Evolutionary conservation across 2,113 vertebrate genomes (phyloP).

Genomic region (Platichthys stellatus): DNA sequence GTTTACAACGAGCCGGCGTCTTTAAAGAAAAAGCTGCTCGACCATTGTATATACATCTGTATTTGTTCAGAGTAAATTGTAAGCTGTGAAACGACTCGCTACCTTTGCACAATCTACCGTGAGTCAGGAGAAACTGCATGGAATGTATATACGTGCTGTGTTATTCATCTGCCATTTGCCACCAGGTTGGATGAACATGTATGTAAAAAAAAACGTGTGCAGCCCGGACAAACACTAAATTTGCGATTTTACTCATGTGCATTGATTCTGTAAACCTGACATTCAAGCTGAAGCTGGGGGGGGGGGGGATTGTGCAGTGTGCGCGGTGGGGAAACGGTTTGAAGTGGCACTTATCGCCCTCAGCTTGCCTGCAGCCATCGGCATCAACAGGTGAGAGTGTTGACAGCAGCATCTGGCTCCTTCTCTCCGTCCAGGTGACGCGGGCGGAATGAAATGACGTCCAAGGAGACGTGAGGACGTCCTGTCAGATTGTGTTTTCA

Average conservation of each 20-base stretch:
- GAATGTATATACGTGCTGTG: too few relatives aligned
- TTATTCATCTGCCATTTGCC: too few relatives aligned
- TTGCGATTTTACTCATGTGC: not conserved
- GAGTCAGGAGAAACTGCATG: too few relatives aligned
- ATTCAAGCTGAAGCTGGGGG: slow-evolving; percentile 27
- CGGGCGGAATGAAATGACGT: slow-evolving; percentile 27
- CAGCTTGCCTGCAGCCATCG: slow-evolving; percentile 43
- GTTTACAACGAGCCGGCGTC: too few relatives aligned
- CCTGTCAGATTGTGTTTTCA: not conserved
- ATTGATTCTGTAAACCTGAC: not conserved
- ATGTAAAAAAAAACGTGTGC: too few relatives aligned
- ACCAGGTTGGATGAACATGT: too few relatives aligned
- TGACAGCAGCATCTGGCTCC: slow-evolving; percentile 49
- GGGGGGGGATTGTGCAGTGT: slow-evolving; percentile 1
- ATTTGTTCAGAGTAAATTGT: too few relatives aligned
- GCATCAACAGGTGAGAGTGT: slow-evolving; percentile 32
- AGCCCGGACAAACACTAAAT: too few relatives aligned
- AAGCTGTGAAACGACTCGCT: too few relatives aligned
- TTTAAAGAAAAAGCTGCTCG: too few relatives aligned
- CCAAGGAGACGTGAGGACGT: not conserved
- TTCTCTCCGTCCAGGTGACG: slow-evolving; percentile 22
- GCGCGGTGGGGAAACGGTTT: slow-evolving; percentile 33
- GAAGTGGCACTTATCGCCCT: slow-evolving; percentile 31
- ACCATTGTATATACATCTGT: too few relatives aligned
- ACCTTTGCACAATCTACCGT: too few relatives aligned